Evolutionary conservation across 2,113 vertebrate species (phyloP).

Genomic region (Aegithalos caudatus): DNA sequence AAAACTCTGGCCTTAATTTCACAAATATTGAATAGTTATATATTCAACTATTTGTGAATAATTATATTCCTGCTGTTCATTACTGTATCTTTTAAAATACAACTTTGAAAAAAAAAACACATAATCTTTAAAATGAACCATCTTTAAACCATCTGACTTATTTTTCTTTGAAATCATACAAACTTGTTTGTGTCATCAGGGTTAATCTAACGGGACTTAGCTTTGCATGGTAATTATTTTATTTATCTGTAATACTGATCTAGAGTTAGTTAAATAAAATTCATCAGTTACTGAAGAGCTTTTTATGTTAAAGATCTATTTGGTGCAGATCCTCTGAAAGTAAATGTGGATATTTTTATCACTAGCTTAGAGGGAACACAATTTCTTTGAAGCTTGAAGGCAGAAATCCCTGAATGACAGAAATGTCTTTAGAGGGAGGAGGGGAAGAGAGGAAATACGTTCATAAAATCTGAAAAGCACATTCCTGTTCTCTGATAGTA

Average conservation of each 20-base stretch:
- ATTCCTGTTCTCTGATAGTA: background rate
- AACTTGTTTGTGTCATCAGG: background rate
- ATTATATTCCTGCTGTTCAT: background rate
- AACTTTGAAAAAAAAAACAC: background rate
- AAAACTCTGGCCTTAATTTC: background rate
- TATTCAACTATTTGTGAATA: background rate
- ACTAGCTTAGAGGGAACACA: background rate
- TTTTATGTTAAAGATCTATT: background rate
- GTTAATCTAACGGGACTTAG: background rate
- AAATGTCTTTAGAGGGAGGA: background rate
- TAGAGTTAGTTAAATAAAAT: background rate
- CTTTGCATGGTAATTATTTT: background rate
- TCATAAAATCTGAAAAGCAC: background rate
- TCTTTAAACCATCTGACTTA: background rate
- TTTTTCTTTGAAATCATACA: background rate
- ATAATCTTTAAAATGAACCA: background rate
- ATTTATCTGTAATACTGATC: background rate
- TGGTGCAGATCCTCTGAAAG: background rate
- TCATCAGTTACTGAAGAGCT: background rate
- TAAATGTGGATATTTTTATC: background rate
- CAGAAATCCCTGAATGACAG: background rate
- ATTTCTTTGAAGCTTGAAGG: conserved; percentile 23
- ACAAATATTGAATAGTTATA: background rate
- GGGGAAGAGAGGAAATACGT: background rate
- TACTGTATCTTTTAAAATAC: background rate